Evolutionary conservation across 2,888 invertebrate genomes (phyloP).

Genomic region (Macaria liturata): DNA sequence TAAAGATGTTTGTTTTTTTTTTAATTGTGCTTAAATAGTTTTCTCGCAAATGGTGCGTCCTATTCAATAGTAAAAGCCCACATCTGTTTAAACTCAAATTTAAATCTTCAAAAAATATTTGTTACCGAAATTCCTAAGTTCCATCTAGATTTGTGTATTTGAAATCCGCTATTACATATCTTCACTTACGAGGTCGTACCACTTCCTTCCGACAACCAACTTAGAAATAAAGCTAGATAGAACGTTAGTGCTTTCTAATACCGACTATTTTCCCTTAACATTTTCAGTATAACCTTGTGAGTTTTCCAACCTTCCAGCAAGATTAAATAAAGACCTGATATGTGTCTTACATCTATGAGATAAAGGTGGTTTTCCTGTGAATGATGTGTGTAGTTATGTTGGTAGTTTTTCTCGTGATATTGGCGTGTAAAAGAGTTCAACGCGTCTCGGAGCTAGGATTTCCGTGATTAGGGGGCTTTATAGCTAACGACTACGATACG

Average conservation of each 20-base stretch:
- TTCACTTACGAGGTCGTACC: slow-evolving; percentile 53
- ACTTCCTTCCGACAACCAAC: slow-evolving; percentile 58
- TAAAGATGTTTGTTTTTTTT: too few relatives aligned
- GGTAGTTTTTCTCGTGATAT: slow-evolving; percentile 29
- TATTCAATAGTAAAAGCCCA: background rate
- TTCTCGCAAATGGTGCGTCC: too few relatives aligned
- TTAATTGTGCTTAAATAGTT: too few relatives aligned
- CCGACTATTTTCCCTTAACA: slow-evolving; percentile 11
- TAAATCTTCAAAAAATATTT: background rate
- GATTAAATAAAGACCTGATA: slow-evolving; percentile 11
- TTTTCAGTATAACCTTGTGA: slow-evolving; percentile 4
- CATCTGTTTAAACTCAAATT: background rate
- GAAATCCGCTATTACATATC: too few relatives aligned
- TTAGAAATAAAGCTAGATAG: slow-evolving; percentile 20
- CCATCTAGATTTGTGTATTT: too few relatives aligned
- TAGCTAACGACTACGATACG: background rate
- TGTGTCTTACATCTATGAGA: slow-evolving; percentile 29
- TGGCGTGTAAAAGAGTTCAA: slow-evolving; percentile 66
- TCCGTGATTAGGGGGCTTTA: slow-evolving; percentile 43
- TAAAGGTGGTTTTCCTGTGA: slow-evolving; percentile 37
- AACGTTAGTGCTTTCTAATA: slow-evolving; percentile 15
- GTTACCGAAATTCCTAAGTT: slow-evolving; percentile 10
- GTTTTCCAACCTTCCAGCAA: slow-evolving; percentile 12
- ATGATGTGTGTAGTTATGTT: slow-evolving; percentile 1
- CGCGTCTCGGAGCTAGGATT: slow-evolving; percentile 59